A percentile compares a stretch with the other conserved stretches of the same genome.
These are phyloP conservation scores for Protosalanx chinensis DNA, from an alignment of 2,797 vertebrate genomes.

Conservation along the genomic window DNA sequence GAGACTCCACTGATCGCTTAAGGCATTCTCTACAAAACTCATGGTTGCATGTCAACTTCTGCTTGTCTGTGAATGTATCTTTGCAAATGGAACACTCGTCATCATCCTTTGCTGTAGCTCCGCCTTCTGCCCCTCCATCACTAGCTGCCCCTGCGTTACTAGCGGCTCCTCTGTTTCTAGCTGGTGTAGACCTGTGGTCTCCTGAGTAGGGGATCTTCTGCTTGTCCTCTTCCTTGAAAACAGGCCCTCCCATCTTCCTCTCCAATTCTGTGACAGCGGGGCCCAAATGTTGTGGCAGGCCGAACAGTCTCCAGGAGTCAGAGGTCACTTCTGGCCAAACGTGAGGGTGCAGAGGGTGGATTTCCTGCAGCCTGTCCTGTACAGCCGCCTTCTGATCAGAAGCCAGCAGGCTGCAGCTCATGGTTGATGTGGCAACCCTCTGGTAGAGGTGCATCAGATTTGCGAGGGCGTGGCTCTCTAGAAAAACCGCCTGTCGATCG, in stretches of 20 bases:
- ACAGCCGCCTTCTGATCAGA: neutral
- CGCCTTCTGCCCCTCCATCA: neutral
- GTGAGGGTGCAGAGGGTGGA: neutral
- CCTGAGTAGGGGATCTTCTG: neutral
- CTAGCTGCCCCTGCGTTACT: neutral
- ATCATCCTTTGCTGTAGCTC: neutral
- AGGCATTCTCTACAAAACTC: slow-evolving; percentile 65
- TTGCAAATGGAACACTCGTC: slow-evolving; percentile 64
- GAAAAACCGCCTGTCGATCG: slow-evolving; percentile 1
- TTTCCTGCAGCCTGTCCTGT: neutral
- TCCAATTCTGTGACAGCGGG: slow-evolving; percentile 18
- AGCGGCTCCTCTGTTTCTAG: neutral
- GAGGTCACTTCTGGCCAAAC: neutral
- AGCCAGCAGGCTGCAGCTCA: neutral
- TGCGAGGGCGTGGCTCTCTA: slow-evolving; percentile 61
- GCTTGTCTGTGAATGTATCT: slow-evolving; percentile 42
- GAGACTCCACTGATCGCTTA: rapidly evolving
- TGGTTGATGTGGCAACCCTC: slow-evolving; percentile 31
- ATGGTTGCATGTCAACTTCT: slow-evolving; percentile 59
- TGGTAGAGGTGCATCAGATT: slow-evolving; percentile 66
- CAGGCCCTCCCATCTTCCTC: neutral
- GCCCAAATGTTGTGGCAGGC: slow-evolving; percentile 16
- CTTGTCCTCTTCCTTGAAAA: slow-evolving; percentile 27
- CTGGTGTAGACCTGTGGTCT: rapidly evolving
- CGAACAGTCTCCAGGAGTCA: slow-evolving; percentile 19